A percentile compares a stretch with the other conserved stretches of the same genome.
Evolutionary conservation across 2,113 vertebrate species (phyloP).

Genomic region (Seriola aureovittata): DNA sequence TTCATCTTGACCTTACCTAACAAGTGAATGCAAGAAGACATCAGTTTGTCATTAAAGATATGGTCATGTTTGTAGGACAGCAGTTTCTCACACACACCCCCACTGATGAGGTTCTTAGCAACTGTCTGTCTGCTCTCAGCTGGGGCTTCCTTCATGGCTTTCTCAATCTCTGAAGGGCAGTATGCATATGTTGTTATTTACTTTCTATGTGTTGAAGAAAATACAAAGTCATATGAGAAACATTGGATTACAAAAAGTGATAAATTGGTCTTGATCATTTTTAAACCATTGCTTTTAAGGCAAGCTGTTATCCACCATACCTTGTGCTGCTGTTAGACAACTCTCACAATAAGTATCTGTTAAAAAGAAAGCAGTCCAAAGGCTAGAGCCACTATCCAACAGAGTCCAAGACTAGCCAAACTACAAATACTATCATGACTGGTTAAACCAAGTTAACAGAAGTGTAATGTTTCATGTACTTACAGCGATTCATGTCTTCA

Average conservation of each 20-base stretch:
- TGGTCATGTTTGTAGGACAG: slow-evolving; percentile 37
- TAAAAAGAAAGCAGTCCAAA: slow-evolving; percentile 28
- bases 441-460: neutral
- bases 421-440: neutral
- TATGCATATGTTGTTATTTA: slow-evolving; percentile 3
- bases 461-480: slow-evolving; percentile 50
- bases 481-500: slow-evolving; percentile 62
- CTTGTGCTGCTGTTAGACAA: slow-evolving; percentile 71
- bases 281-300: neutral
- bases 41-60: slow-evolving; percentile 46
- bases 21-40: slow-evolving; percentile 65
- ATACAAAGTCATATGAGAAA: neutral
- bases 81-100: slow-evolving; percentile 63
- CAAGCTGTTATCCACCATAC: slow-evolving; percentile 43
- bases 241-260: neutral
- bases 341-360: slow-evolving; percentile 77
- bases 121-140: slow-evolving; percentile 44
- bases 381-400: neutral
- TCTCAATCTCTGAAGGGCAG: slow-evolving; percentile 68
- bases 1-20: slow-evolving; percentile 58
- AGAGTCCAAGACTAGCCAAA: slow-evolving; percentile 7
- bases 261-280: neutral
- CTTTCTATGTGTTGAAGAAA: slow-evolving; percentile 4
- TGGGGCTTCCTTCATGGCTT: slow-evolving; percentile 48
- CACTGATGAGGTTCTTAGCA: slow-evolving; percentile 58